phyloP scores from a whole-genome alignment of 1,140 invertebrate species.

The Drosophila pallidifrons region DNA sequence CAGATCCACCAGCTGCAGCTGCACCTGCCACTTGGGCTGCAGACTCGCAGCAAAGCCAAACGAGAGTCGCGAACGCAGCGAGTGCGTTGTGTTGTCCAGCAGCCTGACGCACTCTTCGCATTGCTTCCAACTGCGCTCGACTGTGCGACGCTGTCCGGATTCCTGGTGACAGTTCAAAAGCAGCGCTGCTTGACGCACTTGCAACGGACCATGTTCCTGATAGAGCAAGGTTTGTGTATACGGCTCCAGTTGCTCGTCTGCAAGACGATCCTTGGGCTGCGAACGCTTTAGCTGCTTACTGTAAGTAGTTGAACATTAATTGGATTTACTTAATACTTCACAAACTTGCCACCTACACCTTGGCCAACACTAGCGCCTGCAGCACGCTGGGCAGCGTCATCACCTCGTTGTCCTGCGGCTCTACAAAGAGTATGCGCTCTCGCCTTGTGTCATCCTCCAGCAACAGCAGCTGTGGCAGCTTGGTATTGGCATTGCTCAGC shows the following conservation, averaged over 20 bases:
- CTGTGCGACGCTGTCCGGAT: slow-evolving; percentile 90
- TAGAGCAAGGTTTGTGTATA: slow-evolving; percentile 90
- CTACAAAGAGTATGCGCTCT: slow-evolving; percentile 90
- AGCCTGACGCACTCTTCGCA: slow-evolving; percentile 91
- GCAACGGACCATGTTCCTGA: slow-evolving; percentile 90
- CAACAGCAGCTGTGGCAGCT: slow-evolving; percentile 88
- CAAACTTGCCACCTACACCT: slow-evolving; percentile 86
- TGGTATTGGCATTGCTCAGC: slow-evolving; percentile 84
- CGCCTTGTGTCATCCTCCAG: slow-evolving; percentile 94
- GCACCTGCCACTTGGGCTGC: slow-evolving; percentile 90
- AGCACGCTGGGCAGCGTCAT: slow-evolving; percentile 89
- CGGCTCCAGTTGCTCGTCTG: slow-evolving; percentile 91
- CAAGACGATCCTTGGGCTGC: slow-evolving; percentile 91
- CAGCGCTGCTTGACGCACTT: slow-evolving; percentile 89
- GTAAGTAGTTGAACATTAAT: slow-evolving; percentile 74
- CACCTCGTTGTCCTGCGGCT: slow-evolving; percentile 86
- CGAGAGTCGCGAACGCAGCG: slow-evolving; percentile 80
- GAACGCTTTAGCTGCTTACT: slow-evolving; percentile 88
- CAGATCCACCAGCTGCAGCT: slow-evolving; percentile 91
- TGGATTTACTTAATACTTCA: slow-evolving; percentile 38
- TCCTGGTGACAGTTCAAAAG: slow-evolving; percentile 92
- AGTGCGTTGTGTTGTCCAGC: slow-evolving; percentile 43
- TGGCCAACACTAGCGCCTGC: slow-evolving; percentile 91
- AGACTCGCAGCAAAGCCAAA: slow-evolving; percentile 89
- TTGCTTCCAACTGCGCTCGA: slow-evolving; percentile 95